phyloP scores from a whole-genome alignment of 2,797 vertebrate species.

The Darevskia mixta region DNA sequence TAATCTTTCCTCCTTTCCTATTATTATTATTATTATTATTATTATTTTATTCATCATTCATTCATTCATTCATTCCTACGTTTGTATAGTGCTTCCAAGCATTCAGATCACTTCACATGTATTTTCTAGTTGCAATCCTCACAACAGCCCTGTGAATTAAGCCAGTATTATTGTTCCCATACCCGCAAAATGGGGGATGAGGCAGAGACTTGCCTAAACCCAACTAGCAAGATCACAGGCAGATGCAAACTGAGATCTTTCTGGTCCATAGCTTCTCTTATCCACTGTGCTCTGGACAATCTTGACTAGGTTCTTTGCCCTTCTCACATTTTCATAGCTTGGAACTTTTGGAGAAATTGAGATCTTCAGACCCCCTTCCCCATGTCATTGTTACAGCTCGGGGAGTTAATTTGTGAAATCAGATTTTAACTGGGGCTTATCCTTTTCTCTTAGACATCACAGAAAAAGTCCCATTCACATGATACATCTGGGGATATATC shows the following conservation, averaged over 20 bases:
- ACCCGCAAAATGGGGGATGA: background rate
- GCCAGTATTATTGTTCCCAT: background rate
- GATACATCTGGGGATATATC: background rate
- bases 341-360: slow-evolving; percentile 28
- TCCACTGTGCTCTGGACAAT: background rate
- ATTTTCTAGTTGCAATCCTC: background rate
- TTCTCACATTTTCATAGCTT: background rate
- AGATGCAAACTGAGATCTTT: background rate
- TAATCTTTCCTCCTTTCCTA: background rate
- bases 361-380: background rate
- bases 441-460: too few species aligned
- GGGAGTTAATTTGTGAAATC: background rate
- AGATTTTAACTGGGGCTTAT: background rate
- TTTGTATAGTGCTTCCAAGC: background rate
- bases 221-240: background rate
- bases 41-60: too few species aligned
- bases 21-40: too few species aligned
- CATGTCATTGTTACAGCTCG: background rate
- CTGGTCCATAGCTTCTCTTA: slow-evolving; percentile 4
- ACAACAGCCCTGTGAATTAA: background rate
- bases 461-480: background rate
- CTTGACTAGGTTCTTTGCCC: background rate
- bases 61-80: too few species aligned
- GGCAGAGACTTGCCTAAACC: background rate
- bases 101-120: background rate